Conservation (phyloP, 2,888 invertebrate genomes). For the Dicranocentrus wangi region DNA sequence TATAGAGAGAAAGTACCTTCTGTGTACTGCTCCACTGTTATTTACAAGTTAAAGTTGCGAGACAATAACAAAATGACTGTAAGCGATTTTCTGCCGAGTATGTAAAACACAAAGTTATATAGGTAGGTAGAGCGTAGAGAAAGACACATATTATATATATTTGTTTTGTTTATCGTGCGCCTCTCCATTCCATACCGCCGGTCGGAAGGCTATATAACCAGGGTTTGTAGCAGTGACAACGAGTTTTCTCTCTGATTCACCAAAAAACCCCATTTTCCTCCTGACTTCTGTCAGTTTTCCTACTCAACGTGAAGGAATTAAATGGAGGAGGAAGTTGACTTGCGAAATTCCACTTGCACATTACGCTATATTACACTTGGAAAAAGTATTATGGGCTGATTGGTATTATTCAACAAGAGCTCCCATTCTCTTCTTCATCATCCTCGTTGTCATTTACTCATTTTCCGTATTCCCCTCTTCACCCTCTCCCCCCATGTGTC, state of each 20-base stretch:
- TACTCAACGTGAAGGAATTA: too few relatives aligned
- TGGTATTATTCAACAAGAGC: background rate
- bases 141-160: too few relatives aligned
- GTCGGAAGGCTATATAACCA: too few relatives aligned
- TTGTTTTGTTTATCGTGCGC: too few relatives aligned
- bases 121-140: too few relatives aligned
- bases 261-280: too few relatives aligned
- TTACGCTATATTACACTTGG: background rate
- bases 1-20: background rate
- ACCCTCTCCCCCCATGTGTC: background rate
- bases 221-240: too few relatives aligned
- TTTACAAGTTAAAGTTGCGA: background rate
- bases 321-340: constrained; percentile 15
- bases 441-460: background rate
- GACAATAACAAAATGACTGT: constrained; percentile 1
- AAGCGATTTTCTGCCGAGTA: too few relatives aligned
- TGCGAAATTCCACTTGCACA: background rate
- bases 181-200: too few relatives aligned
- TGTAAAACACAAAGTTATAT: too few relatives aligned
- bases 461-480: background rate
- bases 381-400: background rate
- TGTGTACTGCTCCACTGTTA: background rate
- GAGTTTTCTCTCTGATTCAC: too few relatives aligned
- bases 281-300: too few relatives aligned
- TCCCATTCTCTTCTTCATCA: constrained; percentile 8